Evolutionary conservation across 30 jellyfish, hydroid and myxozoan genomes (phyloP).

Genomic region (Cassiopea xamachana): DNA sequence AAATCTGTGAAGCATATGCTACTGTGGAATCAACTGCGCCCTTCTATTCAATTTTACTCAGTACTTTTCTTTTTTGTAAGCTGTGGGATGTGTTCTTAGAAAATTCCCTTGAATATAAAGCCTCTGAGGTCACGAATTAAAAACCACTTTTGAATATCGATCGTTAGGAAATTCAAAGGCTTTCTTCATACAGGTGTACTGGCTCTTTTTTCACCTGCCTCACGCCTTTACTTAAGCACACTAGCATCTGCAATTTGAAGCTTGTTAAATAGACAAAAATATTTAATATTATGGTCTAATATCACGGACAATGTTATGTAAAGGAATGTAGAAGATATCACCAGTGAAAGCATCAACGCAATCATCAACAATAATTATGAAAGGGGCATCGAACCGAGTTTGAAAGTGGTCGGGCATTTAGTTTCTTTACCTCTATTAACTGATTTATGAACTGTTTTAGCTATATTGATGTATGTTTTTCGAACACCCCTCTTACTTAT

Average conservation of each 20-base stretch:
- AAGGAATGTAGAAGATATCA: background rate
- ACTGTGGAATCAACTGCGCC: constrained; percentile 1
- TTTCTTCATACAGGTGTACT: constrained; percentile 43
- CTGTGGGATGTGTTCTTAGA: constrained; percentile 58
- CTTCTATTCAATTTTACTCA: background rate
- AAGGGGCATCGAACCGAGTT: no score
- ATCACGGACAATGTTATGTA: no score
- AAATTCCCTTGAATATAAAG: constrained; percentile 6
- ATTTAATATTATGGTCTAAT: background rate
- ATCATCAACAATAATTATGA: constrained; percentile 3
- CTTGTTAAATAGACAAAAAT: background rate
- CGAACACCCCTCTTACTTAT: no score
- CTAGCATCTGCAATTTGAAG: background rate
- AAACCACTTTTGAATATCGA: constrained; percentile 52
- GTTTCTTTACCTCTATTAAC: no score
- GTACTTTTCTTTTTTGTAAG: constrained; percentile 24
- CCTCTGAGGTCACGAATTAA: constrained; percentile 70
- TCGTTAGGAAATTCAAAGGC: constrained; percentile 7
- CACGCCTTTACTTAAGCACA: constrained; percentile 1
- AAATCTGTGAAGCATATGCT: constrained; percentile 2
- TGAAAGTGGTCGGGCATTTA: no score
- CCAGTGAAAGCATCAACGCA: constrained; percentile 33
- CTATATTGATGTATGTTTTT: no score
- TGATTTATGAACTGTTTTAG: no score
- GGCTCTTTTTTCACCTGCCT: constrained; percentile 23